Base-by-base conservation (phyloP, 2,797 vertebrate species). In the Geotrypetes seraphini region DNA sequence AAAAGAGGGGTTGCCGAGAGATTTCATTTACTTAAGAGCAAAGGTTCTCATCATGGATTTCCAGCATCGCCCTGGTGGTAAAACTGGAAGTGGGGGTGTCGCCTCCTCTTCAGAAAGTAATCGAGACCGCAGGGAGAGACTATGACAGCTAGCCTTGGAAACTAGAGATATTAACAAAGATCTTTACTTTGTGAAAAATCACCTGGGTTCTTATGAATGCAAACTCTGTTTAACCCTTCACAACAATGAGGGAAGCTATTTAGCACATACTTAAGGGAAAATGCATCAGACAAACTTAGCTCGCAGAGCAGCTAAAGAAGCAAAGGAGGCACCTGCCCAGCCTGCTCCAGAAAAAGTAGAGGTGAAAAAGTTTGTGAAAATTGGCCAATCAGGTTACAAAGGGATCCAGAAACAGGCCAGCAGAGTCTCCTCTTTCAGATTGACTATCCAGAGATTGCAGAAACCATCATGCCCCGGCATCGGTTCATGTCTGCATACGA, bases 141-240 rank as follows among this genome's bases (percentile, higher is more conserved):
- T 99, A 20, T 79, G 92, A 12, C 95, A 99, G 67, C 66, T 99
- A 53, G 95, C 94, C 1, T 50, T 98, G 33, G 95, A 98, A 22
- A 97, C 95, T 5, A 99, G 99, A 1, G 95, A 97, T 68, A 99
- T 99, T 62, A 97, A 99, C 59, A 97, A 98, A 79, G 96, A 99
- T 23, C 96, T 95, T 0, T 99, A 98, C 39, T 99, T 99, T 60
- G 99, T 98, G 93, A 99, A 99, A 46, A 99, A 99, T 53, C 96
- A 98, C 43, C 66, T 98, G 68, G 96, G 95, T 11, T 98, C 95
- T 1, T 99, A 99, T 0, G 96, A 99, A 43, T 99, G 96, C 59
- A 98, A 99, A 58, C 86, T 99, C 14, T 99, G 96, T 53, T 78
- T 98, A 36, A 99, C 93, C 0, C 88, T 99, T 25, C 96, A 99